These are phyloP conservation scores for Plagiodera versicolora DNA, from an alignment of 2,888 invertebrate species.

Conservation along the genomic window DNA sequence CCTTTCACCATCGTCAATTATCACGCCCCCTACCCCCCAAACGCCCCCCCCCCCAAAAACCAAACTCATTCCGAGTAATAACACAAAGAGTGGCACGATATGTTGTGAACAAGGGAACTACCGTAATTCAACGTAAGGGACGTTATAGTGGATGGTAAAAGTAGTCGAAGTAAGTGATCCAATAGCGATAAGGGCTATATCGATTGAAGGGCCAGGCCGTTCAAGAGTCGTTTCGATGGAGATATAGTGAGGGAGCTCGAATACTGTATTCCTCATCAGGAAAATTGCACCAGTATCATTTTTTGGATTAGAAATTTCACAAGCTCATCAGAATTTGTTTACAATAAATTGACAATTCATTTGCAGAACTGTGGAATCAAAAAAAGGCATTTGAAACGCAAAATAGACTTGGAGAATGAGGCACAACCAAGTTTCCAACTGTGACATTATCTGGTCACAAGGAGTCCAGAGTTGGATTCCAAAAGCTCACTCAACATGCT, in stretches of 20 bases:
- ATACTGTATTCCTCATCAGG: not conserved
- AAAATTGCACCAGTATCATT: too few species aligned
- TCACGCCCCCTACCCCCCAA: not conserved
- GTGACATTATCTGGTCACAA: too few species aligned
- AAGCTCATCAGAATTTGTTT: too few species aligned
- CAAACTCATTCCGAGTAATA: constrained; percentile 44
- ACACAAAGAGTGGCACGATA: constrained; percentile 40
- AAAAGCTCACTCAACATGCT: too few species aligned
- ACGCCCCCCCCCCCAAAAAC: constrained; percentile 23
- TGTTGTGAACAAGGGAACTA: constrained; percentile 41
- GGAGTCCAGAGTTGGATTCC: too few species aligned
- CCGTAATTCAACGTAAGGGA: constrained; percentile 39
- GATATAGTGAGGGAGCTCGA: not conserved
- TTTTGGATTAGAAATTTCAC: too few species aligned
- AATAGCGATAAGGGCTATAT: constrained; percentile 39
- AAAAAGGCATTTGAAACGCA: too few species aligned
- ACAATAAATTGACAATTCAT: too few species aligned
- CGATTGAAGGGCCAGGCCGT: constrained; percentile 28
- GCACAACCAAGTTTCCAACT: too few species aligned
- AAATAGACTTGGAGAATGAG: too few species aligned
- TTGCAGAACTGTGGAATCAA: too few species aligned
- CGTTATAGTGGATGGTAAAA: constrained; percentile 40
- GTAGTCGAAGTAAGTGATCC: constrained; percentile 39
- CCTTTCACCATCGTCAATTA: constrained; percentile 18
- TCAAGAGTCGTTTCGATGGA: not conserved